Conservation (phyloP, 2,888 invertebrate genomes). For the Zonitis immaculata region DNA sequence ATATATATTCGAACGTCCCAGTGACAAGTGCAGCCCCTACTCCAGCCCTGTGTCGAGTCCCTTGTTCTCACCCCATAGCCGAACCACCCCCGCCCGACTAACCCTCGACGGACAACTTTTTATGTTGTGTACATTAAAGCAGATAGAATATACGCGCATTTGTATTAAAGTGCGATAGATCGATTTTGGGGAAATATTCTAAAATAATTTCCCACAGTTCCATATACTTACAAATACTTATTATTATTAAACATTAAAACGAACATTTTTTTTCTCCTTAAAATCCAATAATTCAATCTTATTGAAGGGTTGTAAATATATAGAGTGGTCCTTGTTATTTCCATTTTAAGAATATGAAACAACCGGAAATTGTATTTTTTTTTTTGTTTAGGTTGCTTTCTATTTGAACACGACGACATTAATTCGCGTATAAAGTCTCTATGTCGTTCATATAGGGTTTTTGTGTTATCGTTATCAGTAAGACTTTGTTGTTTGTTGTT, state of each 20-base stretch:
- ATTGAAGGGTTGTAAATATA: background rate
- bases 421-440: background rate
- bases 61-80: constrained; percentile 32
- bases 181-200: background rate
- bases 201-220: background rate
- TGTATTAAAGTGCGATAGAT: constrained; percentile 56
- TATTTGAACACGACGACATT: background rate
- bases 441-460: background rate
- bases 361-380: background rate
- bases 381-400: background rate
- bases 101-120: constrained; percentile 48
- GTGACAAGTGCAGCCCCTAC: constrained; percentile 42
- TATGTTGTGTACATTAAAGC: constrained; percentile 48
- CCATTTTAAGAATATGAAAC: background rate
- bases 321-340: background rate
- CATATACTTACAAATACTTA: background rate
- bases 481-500: background rate
- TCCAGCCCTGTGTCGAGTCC: constrained; percentile 27
- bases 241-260: background rate
- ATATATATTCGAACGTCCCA: constrained; percentile 31
- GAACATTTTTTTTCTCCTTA: background rate
- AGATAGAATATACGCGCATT: constrained; percentile 61
- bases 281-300: no score
- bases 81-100: constrained; percentile 33
- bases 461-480: background rate